phyloP scores from a whole-genome alignment of 1,140 invertebrate species.

The Drosophila lacteicornis region DNA sequence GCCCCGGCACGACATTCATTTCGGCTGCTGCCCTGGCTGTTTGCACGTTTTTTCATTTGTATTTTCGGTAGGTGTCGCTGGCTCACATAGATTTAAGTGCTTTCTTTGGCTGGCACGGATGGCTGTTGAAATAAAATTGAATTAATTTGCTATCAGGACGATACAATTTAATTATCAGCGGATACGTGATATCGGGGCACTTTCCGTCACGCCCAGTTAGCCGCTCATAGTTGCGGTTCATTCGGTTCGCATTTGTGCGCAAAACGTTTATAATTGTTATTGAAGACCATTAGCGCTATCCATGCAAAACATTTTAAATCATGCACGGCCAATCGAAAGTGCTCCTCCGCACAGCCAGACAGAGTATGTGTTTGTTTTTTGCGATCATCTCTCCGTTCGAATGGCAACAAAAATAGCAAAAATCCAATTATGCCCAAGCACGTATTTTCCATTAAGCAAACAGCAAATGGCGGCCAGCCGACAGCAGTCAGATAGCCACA shows the following conservation, averaged over 20 bases:
- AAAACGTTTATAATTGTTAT: conserved; percentile 43
- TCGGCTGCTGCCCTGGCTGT: conserved; percentile 18
- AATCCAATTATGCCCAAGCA: conserved; percentile 76
- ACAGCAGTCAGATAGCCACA: conserved; percentile 52
- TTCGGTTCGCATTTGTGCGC: conserved; percentile 21
- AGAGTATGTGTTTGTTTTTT: conserved; percentile 15
- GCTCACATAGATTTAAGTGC: conserved; percentile 38
- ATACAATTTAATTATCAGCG: conserved; percentile 45
- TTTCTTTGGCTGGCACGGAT: conserved; percentile 8
- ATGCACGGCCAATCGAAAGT: conserved; percentile 30
- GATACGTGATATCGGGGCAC: conserved; percentile 30
- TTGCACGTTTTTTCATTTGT: conserved; percentile 54
- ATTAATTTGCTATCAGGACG: conserved; percentile 43
- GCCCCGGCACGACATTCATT: conserved; percentile 32
- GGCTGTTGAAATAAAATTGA: conserved; percentile 39
- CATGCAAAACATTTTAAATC: conserved; percentile 62
- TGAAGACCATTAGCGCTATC: conserved; percentile 53
- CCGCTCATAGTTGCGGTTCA: conserved; percentile 16
- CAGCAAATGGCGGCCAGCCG: conserved; percentile 48
- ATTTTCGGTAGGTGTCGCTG: conserved; percentile 26
- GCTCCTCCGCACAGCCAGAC: conserved; percentile 2
- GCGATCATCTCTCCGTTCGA: conserved; percentile 38
- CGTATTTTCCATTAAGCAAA: conserved; percentile 78
- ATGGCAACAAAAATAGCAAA: conserved; percentile 58
- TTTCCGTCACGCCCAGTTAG: conserved; percentile 29